Evolutionary conservation across 2,797 vertebrate genomes (phyloP).

Genomic region (Oreochromis mossambicus): DNA sequence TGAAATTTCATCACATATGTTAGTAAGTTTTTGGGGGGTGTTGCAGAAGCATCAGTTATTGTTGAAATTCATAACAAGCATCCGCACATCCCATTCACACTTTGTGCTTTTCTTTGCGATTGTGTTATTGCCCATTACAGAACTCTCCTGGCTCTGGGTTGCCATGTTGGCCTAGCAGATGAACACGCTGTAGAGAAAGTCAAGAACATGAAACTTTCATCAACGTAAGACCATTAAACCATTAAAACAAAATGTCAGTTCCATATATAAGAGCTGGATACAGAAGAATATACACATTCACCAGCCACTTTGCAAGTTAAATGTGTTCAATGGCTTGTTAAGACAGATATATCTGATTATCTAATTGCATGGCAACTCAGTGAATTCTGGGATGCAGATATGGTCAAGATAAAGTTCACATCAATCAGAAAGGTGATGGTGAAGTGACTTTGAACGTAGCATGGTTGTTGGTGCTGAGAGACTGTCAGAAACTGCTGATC

Average conservation of each 20-base stretch:
- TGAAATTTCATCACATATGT: conserved; percentile 3
- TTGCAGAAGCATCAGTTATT: not conserved
- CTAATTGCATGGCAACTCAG: not conserved
- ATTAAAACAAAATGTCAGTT: not conserved
- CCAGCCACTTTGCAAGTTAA: not conserved
- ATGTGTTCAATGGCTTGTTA: not conserved
- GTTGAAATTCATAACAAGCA: not conserved
- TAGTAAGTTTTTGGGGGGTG: not conserved
- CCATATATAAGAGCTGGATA: not conserved
- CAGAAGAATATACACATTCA: not conserved
- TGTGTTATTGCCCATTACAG: conserved; percentile 63
- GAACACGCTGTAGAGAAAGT: conserved; percentile 91
- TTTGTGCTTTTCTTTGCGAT: not conserved
- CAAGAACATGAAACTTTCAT: conserved; percentile 87
- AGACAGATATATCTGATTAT: not conserved
- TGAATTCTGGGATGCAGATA: not conserved
- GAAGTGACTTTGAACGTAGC: not conserved
- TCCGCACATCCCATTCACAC: not conserved
- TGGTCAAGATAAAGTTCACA: not conserved
- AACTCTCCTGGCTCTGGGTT: conserved; percentile 90
- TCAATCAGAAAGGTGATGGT: not conserved
- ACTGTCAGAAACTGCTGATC: not conserved
- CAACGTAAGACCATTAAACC: conserved; percentile 79
- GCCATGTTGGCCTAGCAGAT: conserved; percentile 90
- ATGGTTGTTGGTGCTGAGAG: not conserved